Percentiles rank a stretch among this genome's conserved stretches.
phyloP scores from a whole-genome alignment of 2,113 vertebrate genomes.

The Tringa solitaria region DNA sequence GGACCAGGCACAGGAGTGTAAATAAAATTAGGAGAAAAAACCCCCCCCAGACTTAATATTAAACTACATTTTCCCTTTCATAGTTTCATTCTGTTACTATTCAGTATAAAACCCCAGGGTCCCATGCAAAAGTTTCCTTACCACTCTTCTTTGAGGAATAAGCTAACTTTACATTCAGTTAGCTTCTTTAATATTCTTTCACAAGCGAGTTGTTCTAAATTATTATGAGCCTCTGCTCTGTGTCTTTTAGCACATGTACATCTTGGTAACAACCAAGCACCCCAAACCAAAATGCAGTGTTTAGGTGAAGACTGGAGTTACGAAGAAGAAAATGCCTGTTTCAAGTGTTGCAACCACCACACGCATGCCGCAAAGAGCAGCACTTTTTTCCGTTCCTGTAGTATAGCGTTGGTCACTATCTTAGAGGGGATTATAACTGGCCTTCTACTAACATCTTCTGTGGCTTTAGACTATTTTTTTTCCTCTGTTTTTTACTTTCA shows the following conservation, averaged over 20 bases:
- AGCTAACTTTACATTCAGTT: neutral
- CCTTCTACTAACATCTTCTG: neutral
- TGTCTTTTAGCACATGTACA: neutral
- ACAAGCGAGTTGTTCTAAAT: neutral
- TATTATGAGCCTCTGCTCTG: accelerated
- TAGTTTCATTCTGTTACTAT: neutral
- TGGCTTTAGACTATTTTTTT: neutral
- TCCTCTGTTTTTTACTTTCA: neutral
- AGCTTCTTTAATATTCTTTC: neutral
- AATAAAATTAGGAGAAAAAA: neutral
- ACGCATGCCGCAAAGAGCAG: neutral
- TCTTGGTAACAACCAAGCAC: neutral
- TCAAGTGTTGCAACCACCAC: neutral
- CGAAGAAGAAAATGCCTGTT: neutral
- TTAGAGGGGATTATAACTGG: neutral
- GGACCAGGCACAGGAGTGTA: neutral
- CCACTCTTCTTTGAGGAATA: neutral
- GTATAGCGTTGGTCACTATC: neutral
- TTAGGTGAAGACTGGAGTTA: neutral
- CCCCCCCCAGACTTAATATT: neutral
- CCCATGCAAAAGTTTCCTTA: neutral
- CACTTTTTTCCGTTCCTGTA: neutral
- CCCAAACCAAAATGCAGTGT: neutral
- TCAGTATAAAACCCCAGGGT: neutral
- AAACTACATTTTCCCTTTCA: neutral